Evolutionary conservation across 1,140 invertebrate species (phyloP).

Genomic region (Nautilus pompilius): DNA sequence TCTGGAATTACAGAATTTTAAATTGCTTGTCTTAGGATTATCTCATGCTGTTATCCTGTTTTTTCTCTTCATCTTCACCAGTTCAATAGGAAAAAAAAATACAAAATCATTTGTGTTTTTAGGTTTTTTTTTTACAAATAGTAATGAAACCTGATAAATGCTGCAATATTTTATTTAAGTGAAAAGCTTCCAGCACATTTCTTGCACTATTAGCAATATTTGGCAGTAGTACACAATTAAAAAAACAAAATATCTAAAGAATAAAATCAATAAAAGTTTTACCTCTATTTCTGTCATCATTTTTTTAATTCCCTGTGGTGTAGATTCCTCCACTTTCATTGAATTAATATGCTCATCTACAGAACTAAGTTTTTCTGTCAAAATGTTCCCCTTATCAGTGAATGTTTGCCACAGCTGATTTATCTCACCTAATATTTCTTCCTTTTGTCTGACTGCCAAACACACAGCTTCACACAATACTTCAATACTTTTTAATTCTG

Average conservation of each 20-base stretch:
- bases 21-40: too few species aligned
- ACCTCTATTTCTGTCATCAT: constrained; percentile 45
- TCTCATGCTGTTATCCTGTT: too few species aligned
- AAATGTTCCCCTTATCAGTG: constrained; percentile 26
- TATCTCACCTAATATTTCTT: constrained; percentile 41
- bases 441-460: constrained; percentile 31
- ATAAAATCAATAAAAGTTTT: background rate
- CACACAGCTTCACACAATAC: constrained; percentile 32
- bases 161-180: too few species aligned
- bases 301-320: constrained; percentile 37
- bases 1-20: too few species aligned
- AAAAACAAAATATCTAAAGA: background rate
- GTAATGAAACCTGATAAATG: too few species aligned
- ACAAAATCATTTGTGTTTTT: too few species aligned
- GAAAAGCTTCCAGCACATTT: too few species aligned
- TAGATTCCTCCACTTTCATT: constrained; percentile 27
- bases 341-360: constrained; percentile 25
- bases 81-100: too few species aligned
- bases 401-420: constrained; percentile 38
- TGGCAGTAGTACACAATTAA: too few species aligned
- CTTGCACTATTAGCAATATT: too few species aligned
- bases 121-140: too few species aligned
- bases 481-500: constrained; percentile 41
- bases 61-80: too few species aligned
- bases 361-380: constrained; percentile 28